Conservation (phyloP, 2,888 invertebrate genomes). For the Drymonia ruficornis region DNA sequence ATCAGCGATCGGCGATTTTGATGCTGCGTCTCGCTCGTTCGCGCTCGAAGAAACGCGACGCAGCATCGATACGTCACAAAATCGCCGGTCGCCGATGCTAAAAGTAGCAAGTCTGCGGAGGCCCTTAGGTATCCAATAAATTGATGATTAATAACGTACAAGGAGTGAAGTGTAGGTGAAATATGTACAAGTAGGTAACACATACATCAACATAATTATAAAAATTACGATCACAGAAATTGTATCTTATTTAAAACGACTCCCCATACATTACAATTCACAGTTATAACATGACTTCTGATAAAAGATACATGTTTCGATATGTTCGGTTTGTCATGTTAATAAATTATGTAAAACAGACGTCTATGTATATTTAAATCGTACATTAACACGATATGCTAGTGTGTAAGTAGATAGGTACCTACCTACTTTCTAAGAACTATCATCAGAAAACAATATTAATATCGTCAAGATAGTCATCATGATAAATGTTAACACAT, state of each 20-base stretch:
- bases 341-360: conserved; percentile 39
- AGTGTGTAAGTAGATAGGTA: not conserved
- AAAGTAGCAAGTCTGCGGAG: too few relatives aligned
- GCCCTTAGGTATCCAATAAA: too few relatives aligned
- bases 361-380: conserved; percentile 15
- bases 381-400: conserved; percentile 17
- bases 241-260: not conserved
- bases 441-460: not conserved
- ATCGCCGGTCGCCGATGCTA: too few relatives aligned
- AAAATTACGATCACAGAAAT: not conserved
- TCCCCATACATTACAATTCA: conserved; percentile 2
- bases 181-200: too few relatives aligned
- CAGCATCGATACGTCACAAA: too few relatives aligned
- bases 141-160: too few relatives aligned
- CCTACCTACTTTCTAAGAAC: conserved; percentile 2
- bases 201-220: not conserved
- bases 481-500: conserved; percentile 4
- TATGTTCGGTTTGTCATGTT: conserved; percentile 24
- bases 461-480: not conserved
- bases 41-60: too few relatives aligned
- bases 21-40: too few relatives aligned
- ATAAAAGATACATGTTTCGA: conserved; percentile 21
- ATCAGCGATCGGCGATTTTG: too few relatives aligned
- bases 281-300: conserved; percentile 8
- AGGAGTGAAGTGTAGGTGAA: too few relatives aligned